These are phyloP conservation scores for Ornithoptera priamus DNA, from an alignment of 2,888 invertebrate species.

Conservation along the genomic window DNA sequence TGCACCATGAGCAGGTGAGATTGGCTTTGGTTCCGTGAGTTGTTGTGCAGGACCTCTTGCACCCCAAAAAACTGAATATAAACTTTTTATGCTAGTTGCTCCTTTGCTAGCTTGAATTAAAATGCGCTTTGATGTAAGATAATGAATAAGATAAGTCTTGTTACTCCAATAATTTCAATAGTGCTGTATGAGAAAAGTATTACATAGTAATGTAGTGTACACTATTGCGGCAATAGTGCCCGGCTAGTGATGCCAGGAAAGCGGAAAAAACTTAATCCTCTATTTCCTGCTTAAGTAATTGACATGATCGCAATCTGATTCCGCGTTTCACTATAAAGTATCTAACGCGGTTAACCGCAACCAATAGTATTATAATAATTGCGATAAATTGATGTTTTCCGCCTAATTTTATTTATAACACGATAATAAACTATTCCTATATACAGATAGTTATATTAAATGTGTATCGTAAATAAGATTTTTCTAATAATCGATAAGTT, in stretches of 20 bases:
- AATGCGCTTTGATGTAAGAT: no score
- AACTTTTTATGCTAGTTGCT: no score
- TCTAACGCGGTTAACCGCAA: conserved; percentile 6
- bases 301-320: conserved; percentile 1
- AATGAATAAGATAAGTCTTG: no score
- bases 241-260: background rate
- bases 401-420: conserved; percentile 2
- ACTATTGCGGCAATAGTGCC: no score
- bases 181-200: no score
- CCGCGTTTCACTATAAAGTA: background rate
- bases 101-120: no score
- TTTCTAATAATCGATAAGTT: background rate
- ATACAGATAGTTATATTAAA: background rate
- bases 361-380: conserved; percentile 18
- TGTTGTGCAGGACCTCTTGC: no score
- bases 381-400: conserved; percentile 16
- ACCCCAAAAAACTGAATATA: no score
- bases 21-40: no score
- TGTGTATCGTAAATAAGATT: background rate
- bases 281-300: background rate
- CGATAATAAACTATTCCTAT: conserved; percentile 2
- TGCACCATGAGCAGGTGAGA: no score
- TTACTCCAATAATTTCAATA: no score
- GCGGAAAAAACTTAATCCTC: background rate
- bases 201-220: no score